Evolutionary conservation across 1,140 invertebrate species (phyloP).

Genomic region (Drosophila azteca): DNA sequence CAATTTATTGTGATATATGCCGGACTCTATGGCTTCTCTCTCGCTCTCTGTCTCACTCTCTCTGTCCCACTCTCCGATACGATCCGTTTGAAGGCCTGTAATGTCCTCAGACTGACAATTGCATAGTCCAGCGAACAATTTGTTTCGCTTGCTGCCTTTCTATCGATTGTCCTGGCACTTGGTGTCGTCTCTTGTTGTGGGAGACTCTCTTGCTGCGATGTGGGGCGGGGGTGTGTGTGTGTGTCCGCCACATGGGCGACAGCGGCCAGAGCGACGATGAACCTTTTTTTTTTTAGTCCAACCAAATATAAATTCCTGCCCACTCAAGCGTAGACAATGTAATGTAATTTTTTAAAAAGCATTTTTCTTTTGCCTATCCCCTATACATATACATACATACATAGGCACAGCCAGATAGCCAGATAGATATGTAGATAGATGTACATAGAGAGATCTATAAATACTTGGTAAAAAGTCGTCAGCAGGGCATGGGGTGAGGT

Average conservation of each 20-base stretch:
- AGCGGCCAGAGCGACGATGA: conserved; percentile 44
- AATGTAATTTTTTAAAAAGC: conserved; percentile 81
- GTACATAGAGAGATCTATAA: conserved; percentile 1
- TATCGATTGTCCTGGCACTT: conserved; percentile 71
- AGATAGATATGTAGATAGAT: conserved; percentile 16
- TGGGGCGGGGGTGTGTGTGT: background rate
- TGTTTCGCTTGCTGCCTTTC: conserved; percentile 60
- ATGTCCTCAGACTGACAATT: conserved; percentile 45
- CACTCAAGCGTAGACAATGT: conserved; percentile 76
- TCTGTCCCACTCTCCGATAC: background rate
- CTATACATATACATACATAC: conserved; percentile 20
- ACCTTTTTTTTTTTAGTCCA: conserved; percentile 51
- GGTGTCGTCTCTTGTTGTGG: conserved; percentile 22
- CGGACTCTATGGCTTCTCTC: background rate
- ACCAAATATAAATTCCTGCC: conserved; percentile 72
- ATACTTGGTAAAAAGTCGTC: conserved; percentile 32
- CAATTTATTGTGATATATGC: conserved; percentile 57
- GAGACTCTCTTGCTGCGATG: conserved; percentile 4
- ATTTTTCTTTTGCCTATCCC: conserved; percentile 50
- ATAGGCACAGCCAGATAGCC: conserved; percentile 18
- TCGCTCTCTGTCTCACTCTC: background rate
- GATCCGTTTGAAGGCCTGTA: background rate
- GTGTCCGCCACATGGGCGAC: conserved; percentile 69
- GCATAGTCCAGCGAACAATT: conserved; percentile 74
- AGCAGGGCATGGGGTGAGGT: background rate